phyloP scores from a whole-genome alignment of 2,113 vertebrate genomes.

The Ahaetulla prasina region DNA sequence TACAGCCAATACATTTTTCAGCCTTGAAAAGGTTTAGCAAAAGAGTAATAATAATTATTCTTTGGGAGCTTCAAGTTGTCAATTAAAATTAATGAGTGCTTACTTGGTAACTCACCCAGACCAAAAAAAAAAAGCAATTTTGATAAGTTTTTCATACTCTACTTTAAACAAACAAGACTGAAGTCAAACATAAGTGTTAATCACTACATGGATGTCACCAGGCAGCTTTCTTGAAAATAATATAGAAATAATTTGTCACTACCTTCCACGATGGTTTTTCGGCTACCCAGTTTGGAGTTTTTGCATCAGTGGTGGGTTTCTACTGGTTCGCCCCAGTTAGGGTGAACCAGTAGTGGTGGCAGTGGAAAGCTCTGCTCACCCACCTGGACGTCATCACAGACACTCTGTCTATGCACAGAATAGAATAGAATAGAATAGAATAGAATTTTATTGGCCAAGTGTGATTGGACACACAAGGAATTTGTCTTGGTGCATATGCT shows the following conservation, averaged over 20 bases:
- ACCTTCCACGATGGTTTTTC: not conserved
- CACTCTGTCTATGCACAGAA: no score
- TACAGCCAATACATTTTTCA: slow-evolving; percentile 31
- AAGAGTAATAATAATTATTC: slow-evolving; percentile 22
- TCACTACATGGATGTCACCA: not conserved
- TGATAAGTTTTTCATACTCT: slow-evolving; percentile 27
- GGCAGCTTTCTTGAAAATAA: not conserved
- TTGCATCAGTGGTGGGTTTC: no score
- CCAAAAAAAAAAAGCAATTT: slow-evolving; percentile 20
- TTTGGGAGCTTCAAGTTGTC: slow-evolving; percentile 28
- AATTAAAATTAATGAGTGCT: slow-evolving; percentile 34
- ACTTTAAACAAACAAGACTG: not conserved
- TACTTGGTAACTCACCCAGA: slow-evolving; percentile 24
- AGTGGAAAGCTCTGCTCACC: no score
- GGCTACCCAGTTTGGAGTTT: not conserved
- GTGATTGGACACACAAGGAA: no score
- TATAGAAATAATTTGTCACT: not conserved
- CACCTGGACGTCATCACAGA: no score
- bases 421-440: no score
- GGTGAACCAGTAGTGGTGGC: no score
- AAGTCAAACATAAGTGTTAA: not conserved
- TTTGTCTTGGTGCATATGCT: no score
- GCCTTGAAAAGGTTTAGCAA: slow-evolving; percentile 35
- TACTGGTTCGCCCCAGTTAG: no score
- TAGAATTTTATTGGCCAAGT: no score